These are phyloP conservation scores for Eupithecia subumbrata DNA, from an alignment of 2,888 invertebrate genomes.

Conservation along the genomic window DNA sequence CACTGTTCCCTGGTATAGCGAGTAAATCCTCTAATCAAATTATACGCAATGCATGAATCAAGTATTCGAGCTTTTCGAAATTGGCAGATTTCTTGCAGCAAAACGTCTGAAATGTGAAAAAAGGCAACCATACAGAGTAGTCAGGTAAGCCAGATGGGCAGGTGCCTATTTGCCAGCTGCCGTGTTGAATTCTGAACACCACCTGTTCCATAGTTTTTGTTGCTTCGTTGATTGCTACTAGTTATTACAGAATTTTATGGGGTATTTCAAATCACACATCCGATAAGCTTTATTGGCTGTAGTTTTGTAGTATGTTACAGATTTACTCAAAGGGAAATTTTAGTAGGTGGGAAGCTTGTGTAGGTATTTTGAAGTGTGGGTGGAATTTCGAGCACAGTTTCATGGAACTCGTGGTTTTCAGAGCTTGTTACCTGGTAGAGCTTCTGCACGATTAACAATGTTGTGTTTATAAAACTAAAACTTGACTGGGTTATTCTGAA, in stretches of 20 bases:
- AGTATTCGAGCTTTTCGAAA: not conserved
- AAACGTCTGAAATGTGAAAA: slow-evolving; percentile 14
- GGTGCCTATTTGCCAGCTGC: slow-evolving; percentile 67
- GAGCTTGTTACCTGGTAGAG: not conserved
- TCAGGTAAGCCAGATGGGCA: slow-evolving; percentile 61
- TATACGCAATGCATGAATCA: not conserved
- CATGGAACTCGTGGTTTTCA: not conserved
- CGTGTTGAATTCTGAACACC: slow-evolving; percentile 49
- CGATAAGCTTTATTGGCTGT: not conserved
- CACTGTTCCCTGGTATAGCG: not conserved
- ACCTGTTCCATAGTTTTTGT: slow-evolving; percentile 46
- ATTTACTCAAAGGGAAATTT: not conserved
- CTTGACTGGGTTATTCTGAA: not conserved
- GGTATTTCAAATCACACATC: not conserved
- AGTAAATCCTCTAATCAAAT: too few relatives aligned
- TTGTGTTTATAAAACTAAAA: not conserved
- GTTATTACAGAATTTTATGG: slow-evolving; percentile 15
- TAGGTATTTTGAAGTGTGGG: not conserved
- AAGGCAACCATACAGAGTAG: slow-evolving; percentile 32
- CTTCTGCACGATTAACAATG: not conserved
- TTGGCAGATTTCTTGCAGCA: not conserved
- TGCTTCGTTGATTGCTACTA: slow-evolving; percentile 27
- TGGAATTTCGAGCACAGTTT: not conserved
- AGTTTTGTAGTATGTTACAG: not conserved
- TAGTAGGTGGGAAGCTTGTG: not conserved